phyloP scores from a whole-genome alignment of 2,113 vertebrate species.

The Macheiramphus alcinus region DNA sequence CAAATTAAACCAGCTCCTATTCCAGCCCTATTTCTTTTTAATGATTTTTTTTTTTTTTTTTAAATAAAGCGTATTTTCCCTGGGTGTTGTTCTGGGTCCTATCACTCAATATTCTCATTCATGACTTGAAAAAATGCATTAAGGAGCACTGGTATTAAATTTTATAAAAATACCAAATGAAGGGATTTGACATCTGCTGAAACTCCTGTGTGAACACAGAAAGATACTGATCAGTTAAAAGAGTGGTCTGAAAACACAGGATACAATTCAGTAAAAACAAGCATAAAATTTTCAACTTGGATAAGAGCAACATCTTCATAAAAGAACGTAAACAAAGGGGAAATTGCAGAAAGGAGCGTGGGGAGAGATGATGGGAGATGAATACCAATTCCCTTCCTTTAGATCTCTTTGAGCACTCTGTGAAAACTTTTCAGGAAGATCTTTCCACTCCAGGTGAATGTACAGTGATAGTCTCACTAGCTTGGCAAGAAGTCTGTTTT shows the following conservation, averaged over 20 bases:
- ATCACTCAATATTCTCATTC: background rate
- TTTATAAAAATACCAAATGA: background rate
- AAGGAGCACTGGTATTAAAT: background rate
- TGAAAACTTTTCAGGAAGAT: background rate
- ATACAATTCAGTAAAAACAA: background rate
- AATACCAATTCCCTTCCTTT: background rate
- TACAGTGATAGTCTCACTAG: background rate
- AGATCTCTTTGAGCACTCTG: background rate
- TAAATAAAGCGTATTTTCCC: background rate
- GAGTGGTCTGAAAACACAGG: background rate
- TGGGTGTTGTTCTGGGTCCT: background rate
- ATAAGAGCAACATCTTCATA: background rate
- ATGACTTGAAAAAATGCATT: background rate
- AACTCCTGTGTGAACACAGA: background rate
- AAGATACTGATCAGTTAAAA: background rate
- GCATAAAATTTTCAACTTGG: background rate
- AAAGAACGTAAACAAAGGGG: background rate
- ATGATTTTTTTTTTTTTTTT: too few species aligned
- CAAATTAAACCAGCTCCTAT: background rate
- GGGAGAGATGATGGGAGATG: background rate
- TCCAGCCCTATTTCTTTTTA: background rate
- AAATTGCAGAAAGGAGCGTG: background rate
- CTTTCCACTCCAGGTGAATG: background rate
- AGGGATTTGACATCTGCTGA: background rate
- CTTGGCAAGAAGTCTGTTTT: background rate